Conservation (phyloP, 2,888 invertebrate genomes). For the Carpatolechia fugitivella region DNA sequence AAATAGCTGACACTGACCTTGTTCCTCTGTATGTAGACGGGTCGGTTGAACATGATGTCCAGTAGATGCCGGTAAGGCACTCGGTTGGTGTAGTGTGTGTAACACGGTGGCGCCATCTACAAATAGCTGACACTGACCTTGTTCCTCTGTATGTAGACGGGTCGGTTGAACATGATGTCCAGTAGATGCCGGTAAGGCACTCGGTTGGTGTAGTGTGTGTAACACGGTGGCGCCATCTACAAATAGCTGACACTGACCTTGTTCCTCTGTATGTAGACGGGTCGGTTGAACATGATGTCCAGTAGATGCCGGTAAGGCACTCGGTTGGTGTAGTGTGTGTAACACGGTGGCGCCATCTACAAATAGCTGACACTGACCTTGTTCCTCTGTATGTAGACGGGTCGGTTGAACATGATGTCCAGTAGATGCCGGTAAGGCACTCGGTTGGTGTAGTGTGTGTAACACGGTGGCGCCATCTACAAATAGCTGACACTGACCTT, state of each 20-base stretch:
- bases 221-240: not conserved
- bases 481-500: slow-evolving; percentile 82
- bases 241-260: slow-evolving; percentile 64
- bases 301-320: slow-evolving; percentile 86
- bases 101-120: slow-evolving; percentile 87
- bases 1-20: slow-evolving; percentile 81
- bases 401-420: slow-evolving; percentile 88
- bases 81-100: slow-evolving; percentile 52
- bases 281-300: slow-evolving; percentile 88
- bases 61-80: slow-evolving; percentile 83
- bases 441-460: slow-evolving; percentile 88
- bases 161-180: not conserved
- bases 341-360: slow-evolving; percentile 78
- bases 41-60: slow-evolving; percentile 88
- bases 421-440: slow-evolving; percentile 86
- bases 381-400: slow-evolving; percentile 86
- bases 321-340: slow-evolving; percentile 88
- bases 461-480: slow-evolving; percentile 87
- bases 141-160: slow-evolving; percentile 83
- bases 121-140: slow-evolving; percentile 82
- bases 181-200: slow-evolving; percentile 23
- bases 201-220: no score
- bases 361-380: slow-evolving; percentile 64
- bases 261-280: slow-evolving; percentile 86
- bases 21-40: slow-evolving; percentile 86